Base-by-base conservation (phyloP, 2,113 vertebrate species). In the Eulacestoma nigropectus region DNA sequence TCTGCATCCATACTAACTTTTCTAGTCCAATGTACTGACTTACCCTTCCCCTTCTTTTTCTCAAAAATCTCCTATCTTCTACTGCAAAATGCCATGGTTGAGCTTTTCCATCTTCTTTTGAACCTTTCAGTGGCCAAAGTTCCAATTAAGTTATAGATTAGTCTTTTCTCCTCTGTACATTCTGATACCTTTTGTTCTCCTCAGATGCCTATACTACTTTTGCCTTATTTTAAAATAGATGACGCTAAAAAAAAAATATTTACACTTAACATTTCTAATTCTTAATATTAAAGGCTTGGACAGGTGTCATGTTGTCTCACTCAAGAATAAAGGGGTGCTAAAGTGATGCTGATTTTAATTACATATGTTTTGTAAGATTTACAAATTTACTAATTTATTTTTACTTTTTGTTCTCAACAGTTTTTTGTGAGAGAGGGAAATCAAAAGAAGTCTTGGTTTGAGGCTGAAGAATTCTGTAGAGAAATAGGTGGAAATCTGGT, bases 391-490 rank as follows among this genome's bases (percentile, higher is more conserved):
- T 19, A 57, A 60, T 30, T 64, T 84, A 32, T 53, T 84, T 69
- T 86, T 69, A 22, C 11, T 55, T 86, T 68, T 84, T 87, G 30
- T 77, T 74, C 32, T 67, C 22, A 63, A 90, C 65, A 98, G 97
- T 93, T 97, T 67, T 98, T 96, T 93, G 63, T 64, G 35, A 92
- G 95, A 90, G 92, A 96, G n/a, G 93, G 97, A 84, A 83, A 94
- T 6, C 32, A 95, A 7, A 99, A 97, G 94, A 99, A 98, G 95
- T 98, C 98, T 22, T 99, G 99, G 99, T 95, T 97, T 72, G 98
- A 99, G 76, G 98, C 99, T 9, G 97, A 80, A 56, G 97, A 98
- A 67, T 99, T 98, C 92, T 99, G 99, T 92, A 97, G 57, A 97
- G 97, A 97, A 81, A 97, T 99, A 60, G 99, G 99, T 33, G 99